Percentiles rank a stretch among this genome's conserved stretches.
Conservation (phyloP, 2,113 vertebrate genomes). For the Pao palembangensis region DNA sequence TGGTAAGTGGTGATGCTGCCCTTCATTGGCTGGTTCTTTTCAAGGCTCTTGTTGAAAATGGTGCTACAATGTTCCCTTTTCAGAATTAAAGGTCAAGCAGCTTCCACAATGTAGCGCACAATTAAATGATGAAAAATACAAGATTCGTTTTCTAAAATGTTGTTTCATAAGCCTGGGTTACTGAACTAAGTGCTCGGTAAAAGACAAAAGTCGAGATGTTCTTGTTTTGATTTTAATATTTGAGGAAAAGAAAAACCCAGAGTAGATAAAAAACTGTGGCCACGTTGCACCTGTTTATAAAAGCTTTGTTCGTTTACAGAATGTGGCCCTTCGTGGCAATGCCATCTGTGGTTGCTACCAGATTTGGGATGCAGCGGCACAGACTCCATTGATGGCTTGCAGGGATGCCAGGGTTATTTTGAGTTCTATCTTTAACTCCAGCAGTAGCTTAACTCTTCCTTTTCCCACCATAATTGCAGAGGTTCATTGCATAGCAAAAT, state of each 20-base stretch:
- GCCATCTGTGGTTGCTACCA: slow-evolving; percentile 50
- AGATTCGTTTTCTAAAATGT: not conserved
- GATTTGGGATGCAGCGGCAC: slow-evolving; percentile 51
- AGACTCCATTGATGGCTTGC: slow-evolving; percentile 39
- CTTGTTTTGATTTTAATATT: not conserved
- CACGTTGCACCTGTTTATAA: slow-evolving; percentile 20
- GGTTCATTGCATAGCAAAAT: not conserved
- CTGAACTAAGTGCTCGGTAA: too few species aligned
- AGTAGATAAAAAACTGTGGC: not conserved
- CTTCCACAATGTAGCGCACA: not conserved
- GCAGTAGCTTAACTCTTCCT: slow-evolving; percentile 17
- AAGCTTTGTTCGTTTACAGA: slow-evolving; percentile 41
- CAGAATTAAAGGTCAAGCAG: not conserved
- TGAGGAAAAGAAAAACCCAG: not conserved
- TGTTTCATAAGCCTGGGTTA: not conserved
- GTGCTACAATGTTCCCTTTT: too few species aligned
- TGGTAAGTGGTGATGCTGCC: too few species aligned
- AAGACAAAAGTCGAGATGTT: too few species aligned
- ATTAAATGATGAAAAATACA: not conserved
- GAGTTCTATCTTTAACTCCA: slow-evolving; percentile 25
- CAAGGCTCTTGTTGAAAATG: too few species aligned
- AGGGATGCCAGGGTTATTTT: slow-evolving; percentile 45
- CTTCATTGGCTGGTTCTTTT: too few species aligned
- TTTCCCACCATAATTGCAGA: slow-evolving; percentile 7
- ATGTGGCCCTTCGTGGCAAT: slow-evolving; percentile 24